Conservation (phyloP, 1,140 invertebrate species). For the Ladona fulva region DNA sequence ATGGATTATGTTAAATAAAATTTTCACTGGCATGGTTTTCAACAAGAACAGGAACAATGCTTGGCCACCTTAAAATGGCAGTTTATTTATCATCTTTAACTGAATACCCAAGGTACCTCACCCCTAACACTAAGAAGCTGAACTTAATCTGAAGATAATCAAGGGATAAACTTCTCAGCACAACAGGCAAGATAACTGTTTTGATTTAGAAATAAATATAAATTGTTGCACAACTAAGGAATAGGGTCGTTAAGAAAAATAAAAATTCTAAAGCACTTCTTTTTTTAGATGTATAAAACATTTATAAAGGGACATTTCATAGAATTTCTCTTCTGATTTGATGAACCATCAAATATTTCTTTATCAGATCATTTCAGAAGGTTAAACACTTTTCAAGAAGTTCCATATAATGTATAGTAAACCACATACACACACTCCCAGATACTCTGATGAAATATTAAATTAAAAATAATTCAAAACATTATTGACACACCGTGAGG, state of each 20-base stretch:
- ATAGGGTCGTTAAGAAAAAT: background rate
- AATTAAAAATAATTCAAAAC: no score
- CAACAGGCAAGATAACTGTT: background rate
- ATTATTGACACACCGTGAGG: no score
- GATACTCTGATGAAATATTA: no score
- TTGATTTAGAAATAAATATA: background rate
- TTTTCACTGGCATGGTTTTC: no score
- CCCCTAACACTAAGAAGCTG: background rate
- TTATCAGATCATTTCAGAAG: no score
- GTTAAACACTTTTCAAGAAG: no score
- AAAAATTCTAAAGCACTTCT: background rate
- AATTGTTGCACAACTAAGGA: background rate
- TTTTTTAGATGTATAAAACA: background rate
- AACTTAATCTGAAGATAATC: background rate
- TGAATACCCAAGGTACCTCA: background rate
- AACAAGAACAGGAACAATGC: no score
- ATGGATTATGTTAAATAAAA: no score
- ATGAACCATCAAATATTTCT: no score
- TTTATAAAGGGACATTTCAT: background rate
- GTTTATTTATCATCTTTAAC: background rate
- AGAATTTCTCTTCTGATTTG: background rate
- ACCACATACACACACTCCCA: no score
- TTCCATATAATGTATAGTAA: no score
- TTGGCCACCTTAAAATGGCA: background rate
- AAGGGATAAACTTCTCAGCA: background rate